These are phyloP conservation scores for Oscheius sp. DNA, from an alignment of 2,888 invertebrate species.

Conservation along the genomic window DNA sequence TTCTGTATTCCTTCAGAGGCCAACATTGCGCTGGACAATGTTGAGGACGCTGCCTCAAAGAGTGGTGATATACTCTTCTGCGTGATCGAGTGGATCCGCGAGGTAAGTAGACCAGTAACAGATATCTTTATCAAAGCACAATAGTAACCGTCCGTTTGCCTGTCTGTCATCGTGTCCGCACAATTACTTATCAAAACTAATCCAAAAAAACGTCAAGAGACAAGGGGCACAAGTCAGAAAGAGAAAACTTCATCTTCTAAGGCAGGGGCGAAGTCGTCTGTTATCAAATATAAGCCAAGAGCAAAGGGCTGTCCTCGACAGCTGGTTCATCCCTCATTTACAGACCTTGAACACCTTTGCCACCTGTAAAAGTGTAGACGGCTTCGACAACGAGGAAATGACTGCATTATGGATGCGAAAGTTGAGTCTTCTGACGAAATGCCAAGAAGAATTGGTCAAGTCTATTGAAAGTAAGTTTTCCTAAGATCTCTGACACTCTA, in stretches of 20 bases:
- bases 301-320: no score
- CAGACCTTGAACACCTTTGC: conserved; percentile 32
- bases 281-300: no score
- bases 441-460: conserved; percentile 11
- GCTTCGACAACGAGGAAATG: neutral
- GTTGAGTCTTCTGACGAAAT: conserved; percentile 10
- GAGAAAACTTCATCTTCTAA: no score
- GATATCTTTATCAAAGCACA: no score
- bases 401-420: conserved; percentile 25
- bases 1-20: conserved; percentile 25
- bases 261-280: no score
- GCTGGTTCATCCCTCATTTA: neutral
- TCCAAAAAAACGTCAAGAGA: no score
- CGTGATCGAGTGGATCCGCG: conserved; percentile 36
- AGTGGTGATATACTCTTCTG: conserved; percentile 7
- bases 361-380: neutral
- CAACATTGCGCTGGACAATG: conserved; percentile 24
- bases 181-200: no score
- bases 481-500: neutral
- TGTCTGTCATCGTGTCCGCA: no score
- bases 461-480: neutral
- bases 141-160: no score
- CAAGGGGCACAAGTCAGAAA: no score
- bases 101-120: neutral
- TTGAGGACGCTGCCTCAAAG: conserved; percentile 1